Evolutionary conservation across 2,888 invertebrate species (phyloP).

Genomic region (Drosophila engyochracea): DNA sequence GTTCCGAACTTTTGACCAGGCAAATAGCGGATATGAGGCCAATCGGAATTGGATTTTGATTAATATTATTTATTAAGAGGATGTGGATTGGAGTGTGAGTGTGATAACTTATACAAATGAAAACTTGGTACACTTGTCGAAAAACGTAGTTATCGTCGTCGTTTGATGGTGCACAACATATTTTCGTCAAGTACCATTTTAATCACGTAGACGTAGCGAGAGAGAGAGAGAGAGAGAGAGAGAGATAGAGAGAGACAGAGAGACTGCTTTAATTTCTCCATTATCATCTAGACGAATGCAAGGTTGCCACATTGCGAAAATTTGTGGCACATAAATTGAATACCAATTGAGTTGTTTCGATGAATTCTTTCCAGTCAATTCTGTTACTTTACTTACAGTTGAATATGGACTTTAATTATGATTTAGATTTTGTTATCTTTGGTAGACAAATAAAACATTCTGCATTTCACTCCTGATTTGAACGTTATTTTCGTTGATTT

Average conservation of each 20-base stretch:
- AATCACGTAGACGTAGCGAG: background rate
- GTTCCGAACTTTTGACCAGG: background rate
- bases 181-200: background rate
- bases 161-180: background rate
- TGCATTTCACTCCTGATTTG: background rate
- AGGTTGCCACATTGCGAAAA: conserved; percentile 46
- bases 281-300: conserved; percentile 22
- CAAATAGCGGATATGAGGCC: background rate
- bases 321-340: conserved; percentile 6
- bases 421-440: background rate
- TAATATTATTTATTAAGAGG: background rate
- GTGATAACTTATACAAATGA: background rate
- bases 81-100: background rate
- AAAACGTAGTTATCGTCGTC: background rate
- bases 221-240: conserved; percentile 14
- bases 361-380: background rate
- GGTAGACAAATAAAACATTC: background rate
- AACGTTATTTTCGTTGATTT: conserved; percentile 15
- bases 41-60: background rate
- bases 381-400: background rate
- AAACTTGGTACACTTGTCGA: background rate
- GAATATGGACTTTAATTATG: background rate
- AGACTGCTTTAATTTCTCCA: conserved; percentile 34
- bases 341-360: background rate
- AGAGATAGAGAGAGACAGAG: conserved; percentile 5